A percentile compares a stretch with the other conserved stretches of the same genome.
phyloP scores from a whole-genome alignment of 1,140 invertebrate genomes.

The Drosophila novamexicana region DNA sequence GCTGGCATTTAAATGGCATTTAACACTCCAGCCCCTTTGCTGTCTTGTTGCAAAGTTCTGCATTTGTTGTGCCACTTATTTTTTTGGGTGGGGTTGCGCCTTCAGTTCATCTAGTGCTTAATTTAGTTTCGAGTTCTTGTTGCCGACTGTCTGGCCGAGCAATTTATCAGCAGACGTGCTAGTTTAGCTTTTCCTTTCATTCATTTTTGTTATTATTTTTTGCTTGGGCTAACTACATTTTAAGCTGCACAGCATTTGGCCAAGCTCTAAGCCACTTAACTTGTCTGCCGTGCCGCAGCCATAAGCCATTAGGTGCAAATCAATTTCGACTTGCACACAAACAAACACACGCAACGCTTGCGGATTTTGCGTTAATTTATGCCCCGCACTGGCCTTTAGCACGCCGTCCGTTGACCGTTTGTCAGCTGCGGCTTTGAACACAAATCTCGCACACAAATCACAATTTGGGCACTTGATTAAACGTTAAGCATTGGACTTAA shows the following conservation, averaged over 20 bases:
- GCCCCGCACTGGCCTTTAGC: slow-evolving; percentile 1
- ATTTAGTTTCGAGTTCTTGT: slow-evolving; percentile 56
- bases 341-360: slow-evolving; percentile 7
- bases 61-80: slow-evolving; percentile 20
- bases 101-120: slow-evolving; percentile 56
- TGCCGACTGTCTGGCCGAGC: slow-evolving; percentile 13
- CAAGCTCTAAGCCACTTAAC: slow-evolving; percentile 57
- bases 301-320: slow-evolving; percentile 41
- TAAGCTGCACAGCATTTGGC: slow-evolving; percentile 53
- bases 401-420: slow-evolving; percentile 4
- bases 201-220: slow-evolving; percentile 4
- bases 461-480: slow-evolving; percentile 51
- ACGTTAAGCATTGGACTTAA: slow-evolving; percentile 34
- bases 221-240: slow-evolving; percentile 51
- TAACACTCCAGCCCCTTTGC: slow-evolving; percentile 16
- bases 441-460: slow-evolving; percentile 47
- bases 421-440: slow-evolving; percentile 44
- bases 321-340: slow-evolving; percentile 31
- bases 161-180: slow-evolving; percentile 46
- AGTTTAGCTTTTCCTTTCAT: slow-evolving; percentile 31
- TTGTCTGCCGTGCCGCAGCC: slow-evolving; percentile 22
- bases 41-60: slow-evolving; percentile 35
- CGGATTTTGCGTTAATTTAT: slow-evolving; percentile 46
- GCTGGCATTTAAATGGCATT: slow-evolving; percentile 61
- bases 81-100: not conserved